Conservation (phyloP, 2,888 invertebrate species). For the Xestia xanthographa region DNA sequence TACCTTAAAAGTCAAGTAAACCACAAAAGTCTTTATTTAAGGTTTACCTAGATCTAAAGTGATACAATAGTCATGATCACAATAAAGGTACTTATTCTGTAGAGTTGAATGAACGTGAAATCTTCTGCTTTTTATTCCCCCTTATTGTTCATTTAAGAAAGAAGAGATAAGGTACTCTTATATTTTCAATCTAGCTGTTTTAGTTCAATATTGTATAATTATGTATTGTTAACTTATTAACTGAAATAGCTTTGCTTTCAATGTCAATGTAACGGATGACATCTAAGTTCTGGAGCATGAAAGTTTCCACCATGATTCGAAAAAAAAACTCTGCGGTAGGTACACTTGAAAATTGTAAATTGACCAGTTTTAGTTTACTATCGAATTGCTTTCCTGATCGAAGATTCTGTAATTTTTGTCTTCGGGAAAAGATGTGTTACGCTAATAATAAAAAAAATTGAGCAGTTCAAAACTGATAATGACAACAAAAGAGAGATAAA, state of each 20-base stretch:
- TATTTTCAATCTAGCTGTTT: neutral
- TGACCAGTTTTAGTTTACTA: neutral
- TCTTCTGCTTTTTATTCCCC: neutral
- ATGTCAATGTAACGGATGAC: neutral
- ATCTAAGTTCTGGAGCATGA: neutral
- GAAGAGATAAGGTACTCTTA: neutral
- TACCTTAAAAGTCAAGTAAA: too few species aligned
- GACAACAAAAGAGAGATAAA: neutral
- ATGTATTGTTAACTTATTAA: neutral
- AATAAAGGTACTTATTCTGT: neutral
- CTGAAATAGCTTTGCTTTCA: neutral
- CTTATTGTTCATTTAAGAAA: neutral
- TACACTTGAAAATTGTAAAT: neutral
- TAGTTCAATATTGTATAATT: neutral
- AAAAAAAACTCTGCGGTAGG: neutral
- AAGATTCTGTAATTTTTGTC: neutral
- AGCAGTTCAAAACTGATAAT: neutral
- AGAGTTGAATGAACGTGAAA: constrained; percentile 16
- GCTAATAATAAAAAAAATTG: neutral
- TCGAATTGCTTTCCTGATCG: neutral
- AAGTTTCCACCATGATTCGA: neutral
- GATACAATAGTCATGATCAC: neutral
- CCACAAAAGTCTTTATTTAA: too few species aligned
- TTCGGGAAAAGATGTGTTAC: neutral
- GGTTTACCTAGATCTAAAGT: neutral